A percentile compares a stretch with the other conserved stretches of the same genome.
Conservation (phyloP, 1,140 invertebrate genomes). For the Drosophila baimaii region DNA sequence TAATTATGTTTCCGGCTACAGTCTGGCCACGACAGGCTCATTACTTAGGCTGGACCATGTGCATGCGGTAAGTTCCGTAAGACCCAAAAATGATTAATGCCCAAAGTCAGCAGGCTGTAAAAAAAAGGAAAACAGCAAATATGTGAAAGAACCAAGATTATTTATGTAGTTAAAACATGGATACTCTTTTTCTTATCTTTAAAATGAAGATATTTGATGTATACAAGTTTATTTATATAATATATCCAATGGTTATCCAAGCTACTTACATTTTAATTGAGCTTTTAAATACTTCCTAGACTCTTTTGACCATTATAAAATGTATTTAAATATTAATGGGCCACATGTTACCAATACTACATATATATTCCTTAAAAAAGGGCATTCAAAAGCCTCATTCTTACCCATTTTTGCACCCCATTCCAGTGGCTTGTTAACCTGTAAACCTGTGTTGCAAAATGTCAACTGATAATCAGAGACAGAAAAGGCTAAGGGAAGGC, state of each 20-base stretch:
- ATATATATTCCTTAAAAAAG: no score
- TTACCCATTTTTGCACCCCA: background rate
- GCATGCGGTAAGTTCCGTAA: slow-evolving; percentile 19
- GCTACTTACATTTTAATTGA: background rate
- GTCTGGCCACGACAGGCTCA: slow-evolving; percentile 52
- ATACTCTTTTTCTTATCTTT: background rate
- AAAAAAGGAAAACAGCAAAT: slow-evolving; percentile 15
- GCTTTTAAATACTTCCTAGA: background rate
- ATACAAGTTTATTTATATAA: no score
- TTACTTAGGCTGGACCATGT: slow-evolving; percentile 46
- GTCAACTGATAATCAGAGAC: slow-evolving; percentile 30
- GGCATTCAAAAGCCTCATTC: background rate
- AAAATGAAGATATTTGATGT: no score
- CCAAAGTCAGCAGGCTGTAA: slow-evolving; percentile 3
- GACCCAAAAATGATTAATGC: slow-evolving; percentile 44
- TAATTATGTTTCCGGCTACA: slow-evolving; percentile 60
- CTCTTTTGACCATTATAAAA: background rate
- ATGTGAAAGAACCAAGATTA: background rate
- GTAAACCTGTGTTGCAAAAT: slow-evolving; percentile 41
- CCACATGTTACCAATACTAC: no score
- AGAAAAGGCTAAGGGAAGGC: background rate
- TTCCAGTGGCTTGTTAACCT: slow-evolving; percentile 6
- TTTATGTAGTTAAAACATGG: background rate
- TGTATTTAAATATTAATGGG: background rate
- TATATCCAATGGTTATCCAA: no score